Base-by-base conservation (phyloP, 2,888 invertebrate genomes). In the Heliothis peltigera region DNA sequence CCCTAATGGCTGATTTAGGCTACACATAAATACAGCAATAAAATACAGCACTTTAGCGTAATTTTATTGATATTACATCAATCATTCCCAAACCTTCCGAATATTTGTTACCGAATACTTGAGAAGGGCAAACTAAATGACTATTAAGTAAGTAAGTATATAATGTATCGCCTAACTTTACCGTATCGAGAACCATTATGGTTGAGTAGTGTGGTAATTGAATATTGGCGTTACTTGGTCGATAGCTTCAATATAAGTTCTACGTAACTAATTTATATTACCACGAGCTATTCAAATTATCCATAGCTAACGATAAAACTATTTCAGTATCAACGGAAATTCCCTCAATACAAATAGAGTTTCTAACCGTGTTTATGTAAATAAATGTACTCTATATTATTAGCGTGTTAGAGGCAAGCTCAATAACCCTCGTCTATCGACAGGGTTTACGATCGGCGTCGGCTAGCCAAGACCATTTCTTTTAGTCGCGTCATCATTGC, bases 31-130 rank as follows among this genome's bases (percentile, higher is more conserved):
- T n/a, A n/a, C n/a, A n/a, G n/a, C 43, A 48, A 46, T 66, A 59
- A 54, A 57, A 42, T 15, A 39, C 4, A 48, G 10, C 58, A 63
- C 54, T 58, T 39, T 12, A 12, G 32, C 32, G 39, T 59, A 39
- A 25, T 18, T 21, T 47, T 77, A 56, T 61, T 75, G 55, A 59
- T 59, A 64, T 62, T 59, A 61, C 8, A 75, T 75, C 58, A 77
- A 75, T 73, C 75, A 64, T 15, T 62, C 19, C 22, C 19, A 17
- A 72, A 42, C 54, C 35, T 66, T 56, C 53, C 42, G 43, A 32
- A 19, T 7, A 47, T 42, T 48, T 48, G 55, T 47, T 61, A 61
- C 22, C 15, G 8, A 53, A 35, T 15, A 21, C 53, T 28, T 44
- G 68, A 12, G 42, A 10, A 49, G 46, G 21, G 54, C 44, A 15